These are phyloP conservation scores for Apotomis capreana DNA, from an alignment of 2,888 invertebrate species.

Conservation along the genomic window DNA sequence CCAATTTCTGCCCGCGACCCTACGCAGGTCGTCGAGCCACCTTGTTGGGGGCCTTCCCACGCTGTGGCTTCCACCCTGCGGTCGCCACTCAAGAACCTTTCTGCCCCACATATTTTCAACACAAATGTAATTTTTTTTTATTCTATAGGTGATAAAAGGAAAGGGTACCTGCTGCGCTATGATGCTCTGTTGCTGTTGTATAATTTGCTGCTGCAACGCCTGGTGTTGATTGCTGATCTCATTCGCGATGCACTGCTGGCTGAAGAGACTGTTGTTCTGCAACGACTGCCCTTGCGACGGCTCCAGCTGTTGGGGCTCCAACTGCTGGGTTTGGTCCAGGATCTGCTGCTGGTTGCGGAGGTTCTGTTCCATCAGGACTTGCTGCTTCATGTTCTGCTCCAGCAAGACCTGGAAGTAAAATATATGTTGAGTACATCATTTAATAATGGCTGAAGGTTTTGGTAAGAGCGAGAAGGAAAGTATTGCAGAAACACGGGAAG, in stretches of 20 bases:
- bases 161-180: slow-evolving; percentile 65
- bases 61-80: too few relatives aligned
- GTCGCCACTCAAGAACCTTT: too few relatives aligned
- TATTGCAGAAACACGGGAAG: too few relatives aligned
- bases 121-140: too few relatives aligned
- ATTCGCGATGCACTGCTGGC: slow-evolving; percentile 66
- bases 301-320: slow-evolving; percentile 64
- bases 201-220: slow-evolving; percentile 81
- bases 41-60: too few relatives aligned
- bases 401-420: slow-evolving; percentile 46
- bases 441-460: too few relatives aligned
- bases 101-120: too few relatives aligned
- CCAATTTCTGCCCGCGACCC: too few relatives aligned
- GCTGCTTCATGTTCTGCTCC: slow-evolving; percentile 69
- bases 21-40: too few relatives aligned
- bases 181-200: slow-evolving; percentile 77
- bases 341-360: slow-evolving; percentile 75
- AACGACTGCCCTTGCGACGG: slow-evolving; percentile 57
- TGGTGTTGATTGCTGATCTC: slow-evolving; percentile 77
- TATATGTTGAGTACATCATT: not conserved
- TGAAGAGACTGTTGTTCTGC: slow-evolving; percentile 61
- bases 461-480: not conserved
- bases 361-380: slow-evolving; percentile 78
- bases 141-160: not conserved
- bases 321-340: slow-evolving; percentile 71